phyloP scores from a whole-genome alignment of 1,140 invertebrate genomes.

The Drosophila persimilis region DNA sequence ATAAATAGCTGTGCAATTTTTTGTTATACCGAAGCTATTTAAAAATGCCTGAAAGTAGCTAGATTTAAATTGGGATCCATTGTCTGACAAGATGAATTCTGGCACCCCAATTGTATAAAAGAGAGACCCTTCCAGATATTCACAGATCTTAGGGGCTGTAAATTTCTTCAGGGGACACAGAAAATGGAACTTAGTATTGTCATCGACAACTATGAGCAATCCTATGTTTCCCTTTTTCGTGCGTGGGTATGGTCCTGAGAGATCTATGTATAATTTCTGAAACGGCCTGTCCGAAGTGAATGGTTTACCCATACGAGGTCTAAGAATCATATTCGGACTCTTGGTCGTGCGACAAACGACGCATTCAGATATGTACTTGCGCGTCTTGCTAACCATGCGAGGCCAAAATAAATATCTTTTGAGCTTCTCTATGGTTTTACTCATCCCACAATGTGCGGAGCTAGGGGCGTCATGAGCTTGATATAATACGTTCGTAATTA shows the following conservation, averaged over 20 bases:
- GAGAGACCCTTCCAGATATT: conserved; percentile 9
- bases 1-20: no score
- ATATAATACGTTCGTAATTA: no score
- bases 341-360: no score
- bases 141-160: conserved; percentile 5
- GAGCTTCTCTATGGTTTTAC: no score
- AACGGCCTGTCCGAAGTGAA: conserved; percentile 20
- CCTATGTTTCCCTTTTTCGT: conserved; percentile 19
- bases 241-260: conserved; percentile 23
- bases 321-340: no score
- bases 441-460: no score
- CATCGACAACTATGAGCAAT: conserved; percentile 13
- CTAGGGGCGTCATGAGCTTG: no score
- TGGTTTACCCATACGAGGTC: conserved; percentile 15
- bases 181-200: conserved; percentile 20
- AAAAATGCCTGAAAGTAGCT: conserved; percentile 3
- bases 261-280: conserved; percentile 24
- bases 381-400: no score
- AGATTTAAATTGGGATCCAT: conserved; percentile 12
- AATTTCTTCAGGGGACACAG: conserved; percentile 12
- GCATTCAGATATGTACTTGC: no score
- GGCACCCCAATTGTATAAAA: conserved; percentile 9
- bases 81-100: conserved; percentile 14
- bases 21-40: not conserved
- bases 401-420: no score